Conservation (phyloP, 2,113 vertebrate genomes). For the Uria aalge region DNA sequence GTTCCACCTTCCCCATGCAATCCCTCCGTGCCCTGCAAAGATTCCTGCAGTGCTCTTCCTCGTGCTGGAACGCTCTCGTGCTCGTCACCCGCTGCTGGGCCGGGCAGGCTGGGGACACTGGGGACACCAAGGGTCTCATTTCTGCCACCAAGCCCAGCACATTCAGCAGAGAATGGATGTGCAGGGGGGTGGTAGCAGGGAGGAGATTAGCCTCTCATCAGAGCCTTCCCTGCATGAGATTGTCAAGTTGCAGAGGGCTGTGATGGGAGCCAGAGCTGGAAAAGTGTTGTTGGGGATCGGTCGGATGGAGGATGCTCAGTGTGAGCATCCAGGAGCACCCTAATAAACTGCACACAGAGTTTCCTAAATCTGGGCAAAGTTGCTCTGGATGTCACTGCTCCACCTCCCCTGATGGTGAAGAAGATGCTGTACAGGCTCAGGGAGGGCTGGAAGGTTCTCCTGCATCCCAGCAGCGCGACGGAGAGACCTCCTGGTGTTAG, state of each 20-base stretch:
- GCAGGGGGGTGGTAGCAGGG: not conserved
- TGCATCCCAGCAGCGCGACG: not conserved
- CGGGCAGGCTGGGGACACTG: not conserved
- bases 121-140: not conserved
- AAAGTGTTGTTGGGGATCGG: not conserved
- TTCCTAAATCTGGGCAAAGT: not conserved
- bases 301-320: fast-evolving
- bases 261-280: not conserved
- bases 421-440: not conserved
- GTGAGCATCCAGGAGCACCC: not conserved
- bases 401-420: not conserved
- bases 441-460: not conserved
- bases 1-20: not conserved
- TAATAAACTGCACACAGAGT: not conserved
- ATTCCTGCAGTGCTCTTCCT: not conserved
- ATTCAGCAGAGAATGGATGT: not conserved
- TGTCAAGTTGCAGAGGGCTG: not conserved
- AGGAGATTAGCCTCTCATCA: not conserved
- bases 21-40: fast-evolving
- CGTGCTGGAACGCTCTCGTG: not conserved
- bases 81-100: not conserved
- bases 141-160: not conserved
- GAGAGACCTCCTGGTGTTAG: not conserved
- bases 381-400: not conserved
- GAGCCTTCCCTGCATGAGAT: not conserved